Evolutionary conservation across 23 tunicate species (phyloP).

Genomic region (Styela clava): DNA sequence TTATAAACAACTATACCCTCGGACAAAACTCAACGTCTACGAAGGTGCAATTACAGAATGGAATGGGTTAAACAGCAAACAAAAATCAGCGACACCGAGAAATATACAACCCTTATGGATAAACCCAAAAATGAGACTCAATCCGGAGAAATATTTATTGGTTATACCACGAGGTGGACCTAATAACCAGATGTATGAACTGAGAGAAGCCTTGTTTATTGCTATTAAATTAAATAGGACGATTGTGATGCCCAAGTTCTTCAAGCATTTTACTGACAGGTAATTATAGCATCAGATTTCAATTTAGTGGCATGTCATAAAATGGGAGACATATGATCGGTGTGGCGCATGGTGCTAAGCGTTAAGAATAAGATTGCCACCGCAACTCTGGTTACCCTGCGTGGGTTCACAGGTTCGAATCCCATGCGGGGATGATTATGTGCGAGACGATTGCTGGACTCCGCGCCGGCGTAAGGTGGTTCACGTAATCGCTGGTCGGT

Average conservation of each 20-base stretch:
- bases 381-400: too few relatives aligned
- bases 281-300: background rate
- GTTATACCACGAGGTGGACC: slow-evolving; percentile 9
- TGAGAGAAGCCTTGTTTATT: slow-evolving; percentile 8
- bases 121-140: background rate
- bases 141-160: slow-evolving; percentile 6
- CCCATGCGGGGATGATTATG: too few relatives aligned
- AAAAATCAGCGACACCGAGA: background rate
- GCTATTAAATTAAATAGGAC: slow-evolving; percentile 22
- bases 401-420: too few relatives aligned
- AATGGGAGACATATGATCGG: too few relatives aligned
- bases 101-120: background rate
- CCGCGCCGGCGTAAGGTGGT: too few relatives aligned
- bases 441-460: too few relatives aligned
- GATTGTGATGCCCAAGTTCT: slow-evolving; percentile 3
- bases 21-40: background rate
- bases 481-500: too few relatives aligned
- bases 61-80: background rate
- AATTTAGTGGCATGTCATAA: too few relatives aligned
- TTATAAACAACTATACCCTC: background rate
- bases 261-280: slow-evolving; percentile 20
- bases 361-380: too few relatives aligned
- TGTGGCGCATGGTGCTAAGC: too few relatives aligned
- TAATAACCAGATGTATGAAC: background rate
- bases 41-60: background rate